Conservation (phyloP, 2,888 invertebrate species). For the Andrena chrysosceles region DNA sequence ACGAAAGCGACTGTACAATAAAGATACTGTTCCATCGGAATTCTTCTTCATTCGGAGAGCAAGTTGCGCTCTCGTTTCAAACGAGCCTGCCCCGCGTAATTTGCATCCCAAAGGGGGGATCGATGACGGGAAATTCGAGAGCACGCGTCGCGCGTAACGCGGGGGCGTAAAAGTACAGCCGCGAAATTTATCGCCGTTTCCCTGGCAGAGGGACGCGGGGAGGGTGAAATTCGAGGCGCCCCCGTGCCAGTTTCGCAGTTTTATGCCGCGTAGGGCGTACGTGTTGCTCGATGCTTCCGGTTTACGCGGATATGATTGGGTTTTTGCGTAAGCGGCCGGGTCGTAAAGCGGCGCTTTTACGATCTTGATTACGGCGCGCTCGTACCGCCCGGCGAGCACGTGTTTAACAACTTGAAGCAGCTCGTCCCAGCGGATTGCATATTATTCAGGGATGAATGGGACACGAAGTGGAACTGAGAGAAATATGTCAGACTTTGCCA, state of each 20-base stretch:
- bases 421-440: background rate
- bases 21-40: constrained; percentile 9
- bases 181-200: constrained; percentile 49
- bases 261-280: constrained; percentile 16
- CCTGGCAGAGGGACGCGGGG: background rate
- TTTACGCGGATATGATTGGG: constrained; percentile 65
- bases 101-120: constrained; percentile 22
- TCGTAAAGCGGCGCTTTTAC: constrained; percentile 69
- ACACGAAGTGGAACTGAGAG: background rate
- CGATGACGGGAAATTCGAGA: constrained; percentile 48
- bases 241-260: constrained; percentile 6
- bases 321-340: constrained; percentile 65
- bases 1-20: background rate
- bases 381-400: constrained; percentile 26
- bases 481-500: background rate
- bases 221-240: constrained; percentile 17
- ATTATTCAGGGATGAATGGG: background rate
- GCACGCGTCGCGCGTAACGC: constrained; percentile 21
- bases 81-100: constrained; percentile 25
- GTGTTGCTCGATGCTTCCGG: constrained; percentile 38
- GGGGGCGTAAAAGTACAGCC: constrained; percentile 35
- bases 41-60: background rate
- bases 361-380: constrained; percentile 63
- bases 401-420: constrained; percentile 26
- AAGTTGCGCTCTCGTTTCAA: constrained; percentile 18